Conservation (phyloP, 1,140 invertebrate genomes). For the Heterodera schachtii region DNA sequence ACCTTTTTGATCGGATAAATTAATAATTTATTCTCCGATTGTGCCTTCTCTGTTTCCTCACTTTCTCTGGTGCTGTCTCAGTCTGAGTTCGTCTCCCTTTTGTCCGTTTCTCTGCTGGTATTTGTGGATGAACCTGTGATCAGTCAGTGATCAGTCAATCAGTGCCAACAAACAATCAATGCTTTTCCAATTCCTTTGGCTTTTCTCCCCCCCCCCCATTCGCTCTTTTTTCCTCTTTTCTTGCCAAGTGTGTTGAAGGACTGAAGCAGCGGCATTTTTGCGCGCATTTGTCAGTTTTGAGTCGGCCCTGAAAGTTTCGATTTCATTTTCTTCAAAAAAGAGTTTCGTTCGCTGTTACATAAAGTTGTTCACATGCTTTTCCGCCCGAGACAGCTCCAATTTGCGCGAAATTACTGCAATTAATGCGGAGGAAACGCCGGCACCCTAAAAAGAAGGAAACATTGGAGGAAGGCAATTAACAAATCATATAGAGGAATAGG, state of each 20-base stretch:
- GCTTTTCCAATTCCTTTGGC: too few relatives aligned
- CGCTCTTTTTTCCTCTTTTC: not conserved
- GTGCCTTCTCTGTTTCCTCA: not conserved
- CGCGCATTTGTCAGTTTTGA: conserved; percentile 66
- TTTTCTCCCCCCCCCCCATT: not conserved
- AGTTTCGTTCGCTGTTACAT: conserved; percentile 23
- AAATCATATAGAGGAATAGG: conserved; percentile 4
- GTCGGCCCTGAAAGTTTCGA: conserved; percentile 66
- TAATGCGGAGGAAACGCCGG: conserved; percentile 63
- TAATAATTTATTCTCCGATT: not conserved
- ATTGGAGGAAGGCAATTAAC: not conserved
- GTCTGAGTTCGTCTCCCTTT: conserved; percentile 63
- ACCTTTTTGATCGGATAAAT: conserved; percentile 5
- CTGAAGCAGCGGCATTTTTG: conserved; percentile 71
- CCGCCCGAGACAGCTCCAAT: conserved; percentile 61
- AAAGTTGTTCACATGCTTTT: conserved; percentile 64
- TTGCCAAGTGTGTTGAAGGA: conserved; percentile 70
- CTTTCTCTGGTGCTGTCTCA: conserved; percentile 63
- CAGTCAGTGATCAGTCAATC: too few relatives aligned
- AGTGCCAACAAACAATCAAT: too few relatives aligned
- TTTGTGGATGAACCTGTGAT: conserved; percentile 62
- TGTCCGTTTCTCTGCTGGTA: conserved; percentile 54
- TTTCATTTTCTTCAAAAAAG: not conserved
- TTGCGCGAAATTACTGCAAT: conserved; percentile 66
- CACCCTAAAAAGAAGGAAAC: conserved; percentile 49